Conservation (phyloP, 2,888 invertebrate genomes). For the Leucoptera coffeella region DNA sequence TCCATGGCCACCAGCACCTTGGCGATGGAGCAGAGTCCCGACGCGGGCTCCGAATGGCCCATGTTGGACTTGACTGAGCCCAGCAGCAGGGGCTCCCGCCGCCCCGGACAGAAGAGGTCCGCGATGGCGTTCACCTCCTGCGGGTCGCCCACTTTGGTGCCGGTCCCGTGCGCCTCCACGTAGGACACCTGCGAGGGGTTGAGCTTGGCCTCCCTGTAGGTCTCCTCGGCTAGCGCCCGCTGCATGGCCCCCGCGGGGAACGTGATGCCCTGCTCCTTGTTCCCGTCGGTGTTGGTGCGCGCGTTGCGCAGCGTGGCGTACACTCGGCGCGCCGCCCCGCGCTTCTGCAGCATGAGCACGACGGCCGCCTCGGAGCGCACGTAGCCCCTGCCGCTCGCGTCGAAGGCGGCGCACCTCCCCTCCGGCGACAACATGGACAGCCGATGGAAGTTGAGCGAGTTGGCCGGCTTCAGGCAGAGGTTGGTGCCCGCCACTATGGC, state of each 20-base stretch:
- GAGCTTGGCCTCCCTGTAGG: slow-evolving; percentile 77
- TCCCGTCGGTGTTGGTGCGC: slow-evolving; percentile 89
- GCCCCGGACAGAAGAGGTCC: slow-evolving; percentile 81
- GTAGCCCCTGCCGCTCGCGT: slow-evolving; percentile 85
- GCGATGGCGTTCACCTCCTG: slow-evolving; percentile 95
- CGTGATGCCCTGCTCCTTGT: slow-evolving; percentile 86
- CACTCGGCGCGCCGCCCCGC: slow-evolving; percentile 66
- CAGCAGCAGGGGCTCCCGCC: slow-evolving; percentile 74
- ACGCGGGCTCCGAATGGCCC: slow-evolving; percentile 96
- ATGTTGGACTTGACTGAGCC: slow-evolving; percentile 98
- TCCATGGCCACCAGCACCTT: slow-evolving; percentile 94
- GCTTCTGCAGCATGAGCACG: slow-evolving; percentile 75
- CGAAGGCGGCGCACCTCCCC: slow-evolving; percentile 93
- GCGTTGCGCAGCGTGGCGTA: slow-evolving; percentile 86
- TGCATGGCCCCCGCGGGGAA: slow-evolving; percentile 79
- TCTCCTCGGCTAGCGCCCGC: slow-evolving; percentile 73
- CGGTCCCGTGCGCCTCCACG: slow-evolving; percentile 97
- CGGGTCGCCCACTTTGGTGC: slow-evolving; percentile 97
- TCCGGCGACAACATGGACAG: slow-evolving; percentile 89
- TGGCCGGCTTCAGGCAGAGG: slow-evolving; percentile 82
- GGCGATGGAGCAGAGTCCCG: slow-evolving; percentile 84
- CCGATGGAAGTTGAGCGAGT: slow-evolving; percentile 88
- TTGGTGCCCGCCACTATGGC: slow-evolving; percentile 94
- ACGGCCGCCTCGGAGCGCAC: slow-evolving; percentile 87
- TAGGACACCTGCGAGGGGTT: slow-evolving; percentile 80